Percentiles rank a stretch among this genome's conserved stretches.
Conservation (phyloP, 2,888 invertebrate genomes). For the Torymus aiolomorphi region DNA sequence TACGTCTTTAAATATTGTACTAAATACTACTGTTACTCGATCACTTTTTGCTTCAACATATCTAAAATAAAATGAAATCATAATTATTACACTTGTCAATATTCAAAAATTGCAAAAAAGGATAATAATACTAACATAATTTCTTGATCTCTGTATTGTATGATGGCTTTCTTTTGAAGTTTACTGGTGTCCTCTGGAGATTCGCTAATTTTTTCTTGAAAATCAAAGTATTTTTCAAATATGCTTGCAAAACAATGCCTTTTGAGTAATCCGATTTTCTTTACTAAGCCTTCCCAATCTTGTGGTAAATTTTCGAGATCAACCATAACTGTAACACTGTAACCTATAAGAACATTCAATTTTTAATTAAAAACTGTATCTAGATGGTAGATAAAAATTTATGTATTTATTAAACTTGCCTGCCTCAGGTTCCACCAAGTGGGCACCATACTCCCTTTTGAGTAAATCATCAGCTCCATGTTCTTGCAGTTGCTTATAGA, state of each 20-base stretch:
- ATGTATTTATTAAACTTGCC: constrained; percentile 77
- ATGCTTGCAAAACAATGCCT: constrained; percentile 99
- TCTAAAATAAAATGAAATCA: constrained; percentile 77
- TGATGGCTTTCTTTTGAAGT: constrained; percentile 95
- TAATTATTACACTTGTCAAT: not conserved
- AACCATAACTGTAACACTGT: constrained; percentile 94
- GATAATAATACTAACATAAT: constrained; percentile 86
- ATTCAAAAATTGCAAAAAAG: not conserved
- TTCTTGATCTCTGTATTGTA: constrained; percentile 99
- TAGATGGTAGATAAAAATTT: not conserved
- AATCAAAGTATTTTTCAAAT: constrained; percentile 99
- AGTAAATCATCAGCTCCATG: constrained; percentile 98
- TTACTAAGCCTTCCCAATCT: constrained; percentile 92
- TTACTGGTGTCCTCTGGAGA: constrained; percentile 92
- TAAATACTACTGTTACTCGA: constrained; percentile 99
- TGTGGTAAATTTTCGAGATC: constrained; percentile 94
- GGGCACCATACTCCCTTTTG: constrained; percentile 92
- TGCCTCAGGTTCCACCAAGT: constrained; percentile 90
- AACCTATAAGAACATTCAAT: constrained; percentile 80
- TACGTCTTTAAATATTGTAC: constrained; percentile 98
- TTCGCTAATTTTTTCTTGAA: constrained; percentile 97
- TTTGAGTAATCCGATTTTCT: constrained; percentile 95
- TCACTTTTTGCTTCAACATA: constrained; percentile 99
- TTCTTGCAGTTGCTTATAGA: constrained; percentile 98
- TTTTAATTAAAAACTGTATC: not conserved